Evolutionary conservation across 2,113 vertebrate species (phyloP).

Genomic region (Galemys pyrenaicus): DNA sequence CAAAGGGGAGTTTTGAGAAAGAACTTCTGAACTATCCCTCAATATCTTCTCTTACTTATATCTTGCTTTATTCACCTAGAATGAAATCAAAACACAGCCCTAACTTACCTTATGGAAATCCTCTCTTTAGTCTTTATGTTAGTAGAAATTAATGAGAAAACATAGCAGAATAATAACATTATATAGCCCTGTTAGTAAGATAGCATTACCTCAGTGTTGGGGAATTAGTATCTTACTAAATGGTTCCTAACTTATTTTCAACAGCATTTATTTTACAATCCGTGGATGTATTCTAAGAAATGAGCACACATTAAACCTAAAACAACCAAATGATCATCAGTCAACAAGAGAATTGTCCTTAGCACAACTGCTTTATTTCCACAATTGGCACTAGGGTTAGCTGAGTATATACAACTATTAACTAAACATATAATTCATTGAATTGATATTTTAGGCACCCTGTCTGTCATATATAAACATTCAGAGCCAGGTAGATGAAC

Average conservation of each 20-base stretch:
- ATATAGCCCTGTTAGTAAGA: not conserved
- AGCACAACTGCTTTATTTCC: not conserved
- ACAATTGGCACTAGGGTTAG: not conserved
- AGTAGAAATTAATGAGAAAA: not conserved
- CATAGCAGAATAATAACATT: not conserved
- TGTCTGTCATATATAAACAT: not conserved
- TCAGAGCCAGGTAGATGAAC: not conserved
- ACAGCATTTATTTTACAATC: not conserved
- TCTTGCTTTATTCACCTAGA: slow-evolving; percentile 17
- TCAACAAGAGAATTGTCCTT: not conserved
- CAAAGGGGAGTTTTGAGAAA: not conserved
- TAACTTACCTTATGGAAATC: not conserved
- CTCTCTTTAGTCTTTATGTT: not conserved
- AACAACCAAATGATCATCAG: not conserved
- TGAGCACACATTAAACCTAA: not conserved
- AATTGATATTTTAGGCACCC: not conserved
- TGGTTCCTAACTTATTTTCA: slow-evolving; percentile 16
- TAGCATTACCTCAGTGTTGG: not conserved
- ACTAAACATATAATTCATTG: not conserved
- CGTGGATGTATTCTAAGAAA: not conserved
- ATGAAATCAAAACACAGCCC: not conserved
- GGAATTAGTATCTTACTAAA: not conserved
- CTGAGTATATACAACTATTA: not conserved
- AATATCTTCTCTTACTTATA: not conserved
- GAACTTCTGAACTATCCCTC: not conserved